Conservation (phyloP, 2,797 vertebrate genomes). For the Tachyglossus aculeatus region DNA sequence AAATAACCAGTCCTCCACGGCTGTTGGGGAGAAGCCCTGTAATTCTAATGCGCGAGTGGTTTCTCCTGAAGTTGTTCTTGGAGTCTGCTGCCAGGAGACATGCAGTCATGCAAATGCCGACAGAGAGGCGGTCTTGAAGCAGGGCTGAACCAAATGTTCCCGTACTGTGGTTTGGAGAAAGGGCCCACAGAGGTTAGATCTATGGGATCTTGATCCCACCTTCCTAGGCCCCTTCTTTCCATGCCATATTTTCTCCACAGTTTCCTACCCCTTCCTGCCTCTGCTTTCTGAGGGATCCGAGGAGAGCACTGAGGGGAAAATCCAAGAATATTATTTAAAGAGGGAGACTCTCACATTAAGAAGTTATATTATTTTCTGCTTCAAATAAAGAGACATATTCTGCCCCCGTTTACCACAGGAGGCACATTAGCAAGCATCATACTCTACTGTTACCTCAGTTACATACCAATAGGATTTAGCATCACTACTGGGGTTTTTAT, state of each 20-base stretch:
- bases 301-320: background rate
- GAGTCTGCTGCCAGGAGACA: background rate
- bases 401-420: background rate
- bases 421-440: background rate
- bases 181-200: background rate
- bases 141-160: background rate
- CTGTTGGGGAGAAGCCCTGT: too few relatives aligned
- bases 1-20: too few relatives aligned
- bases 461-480: background rate
- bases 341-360: background rate
- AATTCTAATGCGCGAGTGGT: rapidly evolving
- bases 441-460: background rate
- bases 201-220: rapidly evolving
- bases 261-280: too few relatives aligned
- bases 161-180: background rate
- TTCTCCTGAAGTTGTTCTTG: background rate
- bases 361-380: background rate
- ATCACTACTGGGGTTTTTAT: too few relatives aligned
- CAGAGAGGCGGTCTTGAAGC: background rate
- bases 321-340: background rate
- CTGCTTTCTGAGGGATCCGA: background rate
- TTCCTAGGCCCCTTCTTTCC: background rate
- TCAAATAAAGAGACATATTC: background rate
- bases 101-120: background rate
- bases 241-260: too few relatives aligned